Base-by-base conservation (phyloP, 2,888 invertebrate species). In the Sphaeridia pumilis region DNA sequence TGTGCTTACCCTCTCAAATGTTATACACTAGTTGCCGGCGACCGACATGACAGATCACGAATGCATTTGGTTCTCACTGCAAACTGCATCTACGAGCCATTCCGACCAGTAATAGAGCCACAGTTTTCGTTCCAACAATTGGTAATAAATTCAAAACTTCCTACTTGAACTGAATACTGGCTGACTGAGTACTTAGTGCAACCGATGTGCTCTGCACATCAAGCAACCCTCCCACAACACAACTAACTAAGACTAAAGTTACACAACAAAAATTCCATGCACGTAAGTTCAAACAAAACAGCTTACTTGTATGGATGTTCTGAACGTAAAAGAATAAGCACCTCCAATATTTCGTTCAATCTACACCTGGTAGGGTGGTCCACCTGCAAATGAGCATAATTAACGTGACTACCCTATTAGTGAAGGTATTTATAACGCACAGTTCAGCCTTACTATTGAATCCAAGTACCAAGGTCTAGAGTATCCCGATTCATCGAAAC, bases 331-430 rank as follows among this genome's bases (percentile, higher is more conserved):
- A 34, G 31, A 10, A 35, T 21, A 2, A 50, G 10, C 7, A 43
- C 43, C 24, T 50, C 50, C 22, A 50, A 35, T 7, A 50, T 50
- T 44, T 50, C 50, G 2, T 21, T 24, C 20, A 50, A 20, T 3
- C 34, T 24, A 21, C 27, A 44, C 4, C 43, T 31, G 4, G 43
- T 43, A 22, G 43, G 50, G 22, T 50, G 41, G 24, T 50, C 50
- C 5, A 36, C 31, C 49, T 49, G 42, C 4, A 43, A 49, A n/a
- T 10, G 47, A 41, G 12, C 17, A 38, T 12, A 38, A 17, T 7
- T 17, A 5, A 20, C 20, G 5, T 7, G 5, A 38, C 7, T 17
- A 14, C 38, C 5, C 4, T 17, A 38, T 12, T 17, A 17, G 10
- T 38, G 5, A 38, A 38, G 17, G 38, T 38, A 12, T 14, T 5